Conservation (phyloP, 2,113 vertebrate species). For the Rutilus rutilus region DNA sequence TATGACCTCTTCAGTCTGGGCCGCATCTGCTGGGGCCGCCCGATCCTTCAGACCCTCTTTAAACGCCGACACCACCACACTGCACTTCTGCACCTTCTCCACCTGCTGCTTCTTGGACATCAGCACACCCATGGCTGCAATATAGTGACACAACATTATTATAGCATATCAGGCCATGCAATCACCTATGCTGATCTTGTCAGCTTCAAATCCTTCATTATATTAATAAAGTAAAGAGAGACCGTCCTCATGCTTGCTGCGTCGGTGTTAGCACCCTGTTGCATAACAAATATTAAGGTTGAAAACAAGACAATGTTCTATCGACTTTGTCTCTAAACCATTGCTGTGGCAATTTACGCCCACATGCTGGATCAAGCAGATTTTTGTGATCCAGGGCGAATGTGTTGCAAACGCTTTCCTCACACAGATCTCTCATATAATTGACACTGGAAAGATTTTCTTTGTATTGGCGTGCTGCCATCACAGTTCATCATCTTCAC, state of each 20-base stretch:
- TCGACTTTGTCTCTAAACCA: constrained; percentile 12
- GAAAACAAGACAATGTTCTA: neutral
- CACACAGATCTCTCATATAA: neutral
- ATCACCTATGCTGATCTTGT: neutral
- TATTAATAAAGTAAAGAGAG: neutral
- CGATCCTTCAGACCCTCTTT: constrained; percentile 88
- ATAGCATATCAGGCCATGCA: neutral
- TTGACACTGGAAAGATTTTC: neutral
- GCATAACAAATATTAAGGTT: neutral
- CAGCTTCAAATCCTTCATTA: neutral
- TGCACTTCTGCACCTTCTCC: constrained; percentile 97
- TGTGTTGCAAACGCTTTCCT: neutral
- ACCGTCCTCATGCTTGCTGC: neutral
- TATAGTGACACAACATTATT: constrained; percentile 11
- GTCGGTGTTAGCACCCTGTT: neutral
- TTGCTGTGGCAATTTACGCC: constrained; percentile 11
- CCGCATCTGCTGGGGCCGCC: constrained; percentile 60
- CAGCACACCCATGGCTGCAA: constrained; percentile 90
- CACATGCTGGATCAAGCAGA: constrained; percentile 19
- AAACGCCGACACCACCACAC: constrained; percentile 90
- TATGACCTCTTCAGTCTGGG: constrained; percentile 72
- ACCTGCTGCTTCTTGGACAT: constrained; percentile 98
- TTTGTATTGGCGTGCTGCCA: neutral
- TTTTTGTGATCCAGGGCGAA: neutral
- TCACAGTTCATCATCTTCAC: constrained; percentile 16